Percentiles rank a stretch among this genome's conserved stretches.
Conservation (phyloP, 1,140 invertebrate species). For the Phymastichus coffea region DNA sequence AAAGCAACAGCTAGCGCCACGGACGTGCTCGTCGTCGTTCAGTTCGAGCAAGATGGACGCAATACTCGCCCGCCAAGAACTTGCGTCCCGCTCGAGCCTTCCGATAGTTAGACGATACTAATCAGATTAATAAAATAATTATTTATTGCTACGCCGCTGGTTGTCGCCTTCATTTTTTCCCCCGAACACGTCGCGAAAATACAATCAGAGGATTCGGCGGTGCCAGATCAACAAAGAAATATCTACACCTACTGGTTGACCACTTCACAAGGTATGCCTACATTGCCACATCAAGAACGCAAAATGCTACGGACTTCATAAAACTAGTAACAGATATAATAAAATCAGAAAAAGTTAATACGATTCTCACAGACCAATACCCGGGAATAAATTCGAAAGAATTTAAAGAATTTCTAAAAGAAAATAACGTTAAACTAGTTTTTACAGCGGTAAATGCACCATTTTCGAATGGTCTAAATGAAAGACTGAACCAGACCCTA, state of each 20-base stretch:
- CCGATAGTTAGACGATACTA: too few species aligned
- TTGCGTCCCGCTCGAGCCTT: too few species aligned
- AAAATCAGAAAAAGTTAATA: constrained; percentile 34
- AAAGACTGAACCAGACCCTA: constrained; percentile 29
- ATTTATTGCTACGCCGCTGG: too few species aligned
- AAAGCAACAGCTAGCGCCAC: too few species aligned
- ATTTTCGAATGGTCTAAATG: constrained; percentile 22
- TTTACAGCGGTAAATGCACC: constrained; percentile 23
- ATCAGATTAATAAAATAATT: too few species aligned
- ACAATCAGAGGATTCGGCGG: constrained; percentile 43
- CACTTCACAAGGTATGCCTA: constrained; percentile 42
- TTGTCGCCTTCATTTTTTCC: too few species aligned
- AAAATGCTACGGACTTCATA: constrained; percentile 44
- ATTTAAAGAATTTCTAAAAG: constrained; percentile 27
- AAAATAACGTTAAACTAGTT: constrained; percentile 19
- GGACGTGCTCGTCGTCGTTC: too few species aligned
- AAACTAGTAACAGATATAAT: constrained; percentile 37
- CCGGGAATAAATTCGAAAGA: constrained; percentile 25
- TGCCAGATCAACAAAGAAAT: constrained; percentile 39
- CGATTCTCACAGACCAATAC: constrained; percentile 28
- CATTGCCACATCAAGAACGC: constrained; percentile 43
- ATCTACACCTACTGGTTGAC: constrained; percentile 38
- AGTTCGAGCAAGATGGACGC: too few species aligned
- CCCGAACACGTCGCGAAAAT: too few species aligned
- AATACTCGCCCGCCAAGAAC: too few species aligned